Evolutionary conservation across 1,140 invertebrate genomes (phyloP).

Genomic region (Ylistrum balloti): DNA sequence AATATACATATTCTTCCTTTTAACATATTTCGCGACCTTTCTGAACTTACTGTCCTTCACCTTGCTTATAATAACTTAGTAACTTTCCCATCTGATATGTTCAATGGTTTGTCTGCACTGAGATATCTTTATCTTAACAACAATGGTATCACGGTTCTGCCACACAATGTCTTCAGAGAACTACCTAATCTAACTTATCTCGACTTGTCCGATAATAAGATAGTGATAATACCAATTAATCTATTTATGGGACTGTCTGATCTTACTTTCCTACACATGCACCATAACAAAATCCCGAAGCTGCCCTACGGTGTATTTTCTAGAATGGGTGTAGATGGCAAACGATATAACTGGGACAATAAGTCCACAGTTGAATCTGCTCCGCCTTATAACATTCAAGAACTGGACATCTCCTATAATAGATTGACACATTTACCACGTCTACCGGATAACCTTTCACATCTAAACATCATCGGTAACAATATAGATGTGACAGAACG

Average conservation of each 20-base stretch:
- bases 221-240: neutral
- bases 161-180: neutral
- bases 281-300: neutral
- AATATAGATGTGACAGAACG: constrained; percentile 12
- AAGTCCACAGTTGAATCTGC: neutral
- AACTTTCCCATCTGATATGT: neutral
- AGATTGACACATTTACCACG: neutral
- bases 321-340: neutral
- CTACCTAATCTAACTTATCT: neutral
- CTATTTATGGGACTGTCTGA: neutral
- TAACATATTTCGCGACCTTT: too few relatives aligned
- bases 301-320: neutral
- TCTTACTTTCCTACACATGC: neutral
- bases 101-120: neutral
- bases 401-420: neutral
- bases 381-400: neutral
- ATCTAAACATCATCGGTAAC: neutral
- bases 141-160: neutral
- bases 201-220: neutral
- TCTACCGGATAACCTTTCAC: neutral
- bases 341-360: neutral
- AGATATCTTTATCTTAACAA: neutral
- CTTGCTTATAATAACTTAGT: neutral
- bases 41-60: neutral
- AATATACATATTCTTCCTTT: neutral